Base-by-base conservation (phyloP, 2,797 vertebrate genomes). In the Xenopus petersii region DNA sequence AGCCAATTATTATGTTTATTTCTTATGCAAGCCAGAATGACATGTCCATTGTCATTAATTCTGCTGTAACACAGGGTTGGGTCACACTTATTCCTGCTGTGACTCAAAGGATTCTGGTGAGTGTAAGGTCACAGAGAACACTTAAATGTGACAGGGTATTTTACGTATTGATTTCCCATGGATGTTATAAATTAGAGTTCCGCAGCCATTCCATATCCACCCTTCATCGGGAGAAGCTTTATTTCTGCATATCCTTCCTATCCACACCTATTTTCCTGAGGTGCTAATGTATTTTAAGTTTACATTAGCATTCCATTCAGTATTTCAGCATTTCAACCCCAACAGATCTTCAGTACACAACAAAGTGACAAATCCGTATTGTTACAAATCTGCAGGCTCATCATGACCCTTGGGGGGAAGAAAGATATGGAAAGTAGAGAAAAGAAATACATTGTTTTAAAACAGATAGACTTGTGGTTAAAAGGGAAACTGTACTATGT, bases 91-190 rank as follows among this genome's bases (percentile, higher is more conserved):
- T 65, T 79, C 51, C 60, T 70, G 71, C 66, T 49, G 60, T 74
- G 70, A 69, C 46, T 73, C 76, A 79, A 8, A 68, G 48, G 59
- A 42, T 69, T 56, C 60, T 79, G 75, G 42, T 74, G 67, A 70
- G 56, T 65, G 5, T 10, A 58, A 73, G 75, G 70, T 79, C 71
- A 74, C 62, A 70, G 24, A 63, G 58, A 66, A 48, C 15, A 70
- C 66, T 51, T 67, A 64, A 30, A 73, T 15, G 42, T 12, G 65
- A 10, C 58, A 60, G 58, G 21, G 2, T 61, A 24, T 72, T 65
- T 64, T 69, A 33, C 24, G 42, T 64, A 79, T 61, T 79, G 24
- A 79, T 79, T 79, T 79, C 71, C 66, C 67, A 21, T 74, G 76
- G 71, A 70, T 79, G 24, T 51, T 70, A 73, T 70, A 70, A 70